Conservation (phyloP, 1,140 invertebrate species). For the Orussus abietinus region DNA sequence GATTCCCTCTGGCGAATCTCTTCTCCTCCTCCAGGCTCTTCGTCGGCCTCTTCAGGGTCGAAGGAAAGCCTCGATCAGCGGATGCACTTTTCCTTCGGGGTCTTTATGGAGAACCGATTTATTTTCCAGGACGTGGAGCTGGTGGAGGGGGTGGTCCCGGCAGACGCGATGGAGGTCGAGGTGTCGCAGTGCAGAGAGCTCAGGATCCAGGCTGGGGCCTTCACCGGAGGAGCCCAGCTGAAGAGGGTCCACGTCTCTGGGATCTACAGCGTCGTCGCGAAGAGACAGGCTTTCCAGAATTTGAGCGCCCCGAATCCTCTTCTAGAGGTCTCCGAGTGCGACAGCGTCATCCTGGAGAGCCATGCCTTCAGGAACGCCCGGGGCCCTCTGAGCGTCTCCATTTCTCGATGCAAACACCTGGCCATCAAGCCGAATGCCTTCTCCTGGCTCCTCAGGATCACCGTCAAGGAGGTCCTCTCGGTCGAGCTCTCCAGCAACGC, state of each 20-base stretch:
- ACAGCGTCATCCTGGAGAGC: slow-evolving; percentile 53
- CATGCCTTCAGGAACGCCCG: slow-evolving; percentile 56
- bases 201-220: slow-evolving; percentile 53
- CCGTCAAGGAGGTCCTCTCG: slow-evolving; percentile 54
- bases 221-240: slow-evolving; percentile 46
- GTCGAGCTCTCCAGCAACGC: slow-evolving; percentile 57
- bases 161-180: slow-evolving; percentile 56
- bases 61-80: no score
- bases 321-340: slow-evolving; percentile 55
- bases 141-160: slow-evolving; percentile 52
- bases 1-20: no score
- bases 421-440: slow-evolving; percentile 61
- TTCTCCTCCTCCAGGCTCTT: no score
- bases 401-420: slow-evolving; percentile 56
- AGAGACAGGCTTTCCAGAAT: slow-evolving; percentile 56
- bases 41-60: no score
- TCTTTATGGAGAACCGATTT: no score
- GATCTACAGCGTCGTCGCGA: slow-evolving; percentile 51
- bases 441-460: slow-evolving; percentile 60
- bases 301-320: slow-evolving; percentile 51
- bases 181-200: slow-evolving; percentile 58
- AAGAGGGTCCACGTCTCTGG: slow-evolving; percentile 51
- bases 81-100: no score
- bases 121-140: slow-evolving; percentile 55
- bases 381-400: slow-evolving; percentile 59